Conservation (phyloP, 37 sponge, comb jelly and placozoan genomes). For the Haliclona indistincta region DNA sequence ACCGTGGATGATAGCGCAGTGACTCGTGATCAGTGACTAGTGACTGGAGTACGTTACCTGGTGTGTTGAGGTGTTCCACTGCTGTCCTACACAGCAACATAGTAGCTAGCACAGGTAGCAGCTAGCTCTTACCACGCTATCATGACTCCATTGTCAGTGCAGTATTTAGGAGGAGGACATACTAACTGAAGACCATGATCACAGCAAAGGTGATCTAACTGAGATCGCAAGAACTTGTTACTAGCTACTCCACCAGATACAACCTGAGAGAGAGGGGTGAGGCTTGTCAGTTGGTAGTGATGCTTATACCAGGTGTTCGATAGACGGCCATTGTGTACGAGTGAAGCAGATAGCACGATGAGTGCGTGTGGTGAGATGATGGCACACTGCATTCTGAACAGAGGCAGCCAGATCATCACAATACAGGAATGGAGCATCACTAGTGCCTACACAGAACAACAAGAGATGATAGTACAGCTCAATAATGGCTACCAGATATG, state of each 20-base stretch:
- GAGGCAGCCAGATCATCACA: conserved; percentile 70
- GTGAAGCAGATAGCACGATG: conserved; percentile 55
- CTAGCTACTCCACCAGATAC: conserved; percentile 85
- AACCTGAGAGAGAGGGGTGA: conserved; percentile 33
- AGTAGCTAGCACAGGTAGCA: neutral
- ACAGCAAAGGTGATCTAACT: conserved; percentile 14
- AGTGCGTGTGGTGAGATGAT: conserved; percentile 41
- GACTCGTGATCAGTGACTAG: neutral
- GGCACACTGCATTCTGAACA: conserved; percentile 53
- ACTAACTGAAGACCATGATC: conserved; percentile 18
- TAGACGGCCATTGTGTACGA: neutral
- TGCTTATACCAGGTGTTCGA: conserved; percentile 42
- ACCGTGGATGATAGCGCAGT: neutral
- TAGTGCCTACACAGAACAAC: conserved; percentile 19
- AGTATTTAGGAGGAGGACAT: conserved; percentile 66
- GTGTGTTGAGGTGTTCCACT: conserved; percentile 34
- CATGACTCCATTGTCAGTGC: conserved; percentile 93
- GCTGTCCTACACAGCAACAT: conserved; percentile 39
- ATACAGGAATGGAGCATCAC: conserved; percentile 16
- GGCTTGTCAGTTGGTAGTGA: neutral
- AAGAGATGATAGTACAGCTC: too few relatives aligned
- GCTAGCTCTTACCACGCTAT: conserved; percentile 77
- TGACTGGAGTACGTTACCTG: conserved; percentile 11
- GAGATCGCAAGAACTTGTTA: conserved; percentile 40
- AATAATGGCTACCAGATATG: neutral